Percentiles rank a stretch among this genome's conserved stretches.
phyloP scores from a whole-genome alignment of 23 tunicate species.

The Styela clava region DNA sequence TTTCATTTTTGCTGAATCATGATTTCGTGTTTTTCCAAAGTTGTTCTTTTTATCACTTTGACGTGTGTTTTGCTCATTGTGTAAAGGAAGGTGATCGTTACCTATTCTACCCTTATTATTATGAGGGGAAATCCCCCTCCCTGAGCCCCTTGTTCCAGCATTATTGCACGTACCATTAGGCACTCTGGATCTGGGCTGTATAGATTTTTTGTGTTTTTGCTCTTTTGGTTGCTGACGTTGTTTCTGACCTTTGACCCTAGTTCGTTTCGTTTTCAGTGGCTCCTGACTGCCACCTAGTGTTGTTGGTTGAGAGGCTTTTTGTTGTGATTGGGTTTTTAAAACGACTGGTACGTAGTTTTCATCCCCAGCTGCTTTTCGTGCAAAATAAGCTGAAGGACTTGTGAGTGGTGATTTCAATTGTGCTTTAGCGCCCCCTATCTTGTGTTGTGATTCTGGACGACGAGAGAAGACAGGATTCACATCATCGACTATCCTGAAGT shows the following conservation, averaged over 20 bases:
- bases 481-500: neutral
- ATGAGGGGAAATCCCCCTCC: neutral
- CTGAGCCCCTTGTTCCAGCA: neutral
- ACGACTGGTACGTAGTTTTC: constrained; percentile 16
- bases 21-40: neutral
- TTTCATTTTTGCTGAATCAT: neutral
- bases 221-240: neutral
- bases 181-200: neutral
- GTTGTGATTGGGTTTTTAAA: constrained; percentile 1
- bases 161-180: neutral
- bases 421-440: neutral
- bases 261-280: neutral
- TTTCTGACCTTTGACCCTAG: neutral
- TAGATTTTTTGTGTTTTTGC: neutral
- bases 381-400: constrained; percentile 2
- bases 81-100: neutral
- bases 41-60: neutral
- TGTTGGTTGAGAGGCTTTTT: neutral
- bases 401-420: neutral
- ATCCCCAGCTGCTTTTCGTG: constrained; percentile 18
- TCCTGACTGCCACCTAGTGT: neutral
- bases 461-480: neutral
- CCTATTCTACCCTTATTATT: neutral
- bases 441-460: neutral
- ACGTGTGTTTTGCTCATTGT: neutral